These are phyloP conservation scores for Ceyx cyanopectus DNA, from an alignment of 2,113 vertebrate genomes.

Conservation along the genomic window DNA sequence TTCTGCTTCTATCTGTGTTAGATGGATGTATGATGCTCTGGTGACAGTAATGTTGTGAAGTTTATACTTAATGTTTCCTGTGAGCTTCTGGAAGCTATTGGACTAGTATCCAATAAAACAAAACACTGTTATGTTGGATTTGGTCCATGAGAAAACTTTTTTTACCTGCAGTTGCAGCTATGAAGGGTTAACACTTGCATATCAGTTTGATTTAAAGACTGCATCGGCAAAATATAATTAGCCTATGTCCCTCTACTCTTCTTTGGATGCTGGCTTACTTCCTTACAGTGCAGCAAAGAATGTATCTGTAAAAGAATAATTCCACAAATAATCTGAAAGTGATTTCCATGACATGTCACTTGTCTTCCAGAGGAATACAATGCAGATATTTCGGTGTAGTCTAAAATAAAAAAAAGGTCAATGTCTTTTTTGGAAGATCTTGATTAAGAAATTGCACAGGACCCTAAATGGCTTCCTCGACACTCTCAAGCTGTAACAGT, in stretches of 20 bases:
- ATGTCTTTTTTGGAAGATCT: neutral
- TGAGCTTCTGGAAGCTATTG: neutral
- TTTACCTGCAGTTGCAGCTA: neutral
- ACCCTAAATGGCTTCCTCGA: neutral
- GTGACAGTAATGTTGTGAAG: neutral
- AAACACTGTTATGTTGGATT: neutral
- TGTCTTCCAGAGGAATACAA: neutral
- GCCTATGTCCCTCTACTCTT: fast-evolving
- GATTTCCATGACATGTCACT: neutral
- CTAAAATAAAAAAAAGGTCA: neutral
- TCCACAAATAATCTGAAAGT: neutral
- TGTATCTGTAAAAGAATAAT: neutral
- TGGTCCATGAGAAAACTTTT: neutral
- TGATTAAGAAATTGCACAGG: neutral
- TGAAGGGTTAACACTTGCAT: neutral
- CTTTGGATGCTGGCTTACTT: neutral
- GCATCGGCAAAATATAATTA: neutral
- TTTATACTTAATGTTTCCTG: neutral
- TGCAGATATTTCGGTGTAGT: neutral
- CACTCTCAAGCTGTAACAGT: neutral
- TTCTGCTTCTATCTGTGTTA: neutral
- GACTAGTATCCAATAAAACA: neutral
- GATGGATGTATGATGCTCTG: neutral
- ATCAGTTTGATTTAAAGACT: neutral
- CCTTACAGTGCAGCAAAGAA: neutral